These are phyloP conservation scores for Helicoverpa zea DNA, from an alignment of 1,140 invertebrate species.

Conservation along the genomic window DNA sequence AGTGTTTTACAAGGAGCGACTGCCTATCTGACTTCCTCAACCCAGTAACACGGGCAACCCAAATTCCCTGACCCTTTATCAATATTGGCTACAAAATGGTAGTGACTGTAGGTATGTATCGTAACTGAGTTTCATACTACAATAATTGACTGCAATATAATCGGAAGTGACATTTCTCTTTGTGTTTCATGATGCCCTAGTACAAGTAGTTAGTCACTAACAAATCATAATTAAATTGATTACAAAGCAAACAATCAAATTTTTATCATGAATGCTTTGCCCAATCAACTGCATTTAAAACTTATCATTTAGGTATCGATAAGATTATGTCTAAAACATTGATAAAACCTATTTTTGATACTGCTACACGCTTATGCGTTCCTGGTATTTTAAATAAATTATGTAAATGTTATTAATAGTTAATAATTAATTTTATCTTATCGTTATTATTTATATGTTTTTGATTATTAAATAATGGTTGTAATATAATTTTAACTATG, in stretches of 20 bases:
- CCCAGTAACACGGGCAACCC: no score
- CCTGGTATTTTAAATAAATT: slow-evolving; percentile 25
- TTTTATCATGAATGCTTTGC: background rate
- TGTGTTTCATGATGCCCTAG: background rate
- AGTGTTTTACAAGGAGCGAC: no score
- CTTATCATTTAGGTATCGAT: background rate
- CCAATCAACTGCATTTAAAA: background rate
- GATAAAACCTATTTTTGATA: background rate
- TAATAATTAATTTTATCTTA: slow-evolving; percentile 28
- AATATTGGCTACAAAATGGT: background rate
- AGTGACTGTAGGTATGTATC: background rate
- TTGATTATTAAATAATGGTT: no score
- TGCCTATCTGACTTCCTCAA: no score
- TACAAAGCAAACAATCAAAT: background rate
- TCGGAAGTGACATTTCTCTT: background rate
- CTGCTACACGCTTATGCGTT: background rate
- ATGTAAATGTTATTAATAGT: slow-evolving; percentile 30
- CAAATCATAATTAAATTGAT: slow-evolving; percentile 21
- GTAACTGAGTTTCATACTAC: background rate
- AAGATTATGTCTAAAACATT: slow-evolving; percentile 4
- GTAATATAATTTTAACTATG: no score
- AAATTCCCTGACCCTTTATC: no score
- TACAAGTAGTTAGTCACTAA: slow-evolving; percentile 21
- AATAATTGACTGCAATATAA: no score
- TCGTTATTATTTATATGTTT: background rate